A percentile compares a stretch with the other conserved stretches of the same genome.
phyloP scores from a whole-genome alignment of 2,888 invertebrate genomes.

The Drosophila paramelanica region DNA sequence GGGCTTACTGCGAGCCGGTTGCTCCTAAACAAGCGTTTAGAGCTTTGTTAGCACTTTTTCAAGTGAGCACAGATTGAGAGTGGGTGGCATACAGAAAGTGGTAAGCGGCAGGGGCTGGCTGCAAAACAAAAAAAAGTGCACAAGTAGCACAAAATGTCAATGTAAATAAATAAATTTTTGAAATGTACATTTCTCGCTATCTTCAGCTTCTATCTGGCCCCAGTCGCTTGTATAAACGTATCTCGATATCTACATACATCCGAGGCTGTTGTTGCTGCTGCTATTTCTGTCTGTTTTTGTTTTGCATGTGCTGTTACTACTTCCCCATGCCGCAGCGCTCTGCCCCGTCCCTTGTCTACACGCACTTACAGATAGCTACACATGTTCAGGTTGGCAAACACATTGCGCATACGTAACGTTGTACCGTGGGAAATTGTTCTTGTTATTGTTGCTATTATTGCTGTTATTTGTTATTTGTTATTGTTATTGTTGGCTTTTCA shows the following conservation, averaged over 20 bases:
- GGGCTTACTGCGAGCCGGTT: conserved; percentile 39
- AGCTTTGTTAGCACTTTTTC: conserved; percentile 76
- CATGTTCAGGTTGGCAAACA: conserved; percentile 74
- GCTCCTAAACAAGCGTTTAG: conserved; percentile 73
- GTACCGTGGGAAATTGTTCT: conserved; percentile 67
- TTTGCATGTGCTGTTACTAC: conserved; percentile 62
- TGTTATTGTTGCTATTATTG: conserved; percentile 58
- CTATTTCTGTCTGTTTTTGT: conserved; percentile 54
- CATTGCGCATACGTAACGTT: conserved; percentile 68
- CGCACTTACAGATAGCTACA: conserved; percentile 71
- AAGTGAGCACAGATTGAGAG: conserved; percentile 45
- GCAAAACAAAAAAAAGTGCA: conserved; percentile 61
- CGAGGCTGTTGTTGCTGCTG: conserved; percentile 39
- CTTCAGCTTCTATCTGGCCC: conserved; percentile 36
- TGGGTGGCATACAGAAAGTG: neutral
- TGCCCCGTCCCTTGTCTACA: neutral
- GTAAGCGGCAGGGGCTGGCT: neutral
- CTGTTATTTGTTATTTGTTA: conserved; percentile 47
- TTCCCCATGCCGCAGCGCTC: neutral
- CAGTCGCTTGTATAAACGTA: conserved; percentile 39
- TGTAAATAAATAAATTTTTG: conserved; percentile 77
- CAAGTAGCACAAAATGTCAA: conserved; percentile 78
- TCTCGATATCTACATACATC: conserved; percentile 55
- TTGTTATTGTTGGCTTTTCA: conserved; percentile 39
- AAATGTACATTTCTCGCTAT: conserved; percentile 68